Evolutionary conservation across 2,888 invertebrate genomes (phyloP).

Genomic region (Caprella mutica): DNA sequence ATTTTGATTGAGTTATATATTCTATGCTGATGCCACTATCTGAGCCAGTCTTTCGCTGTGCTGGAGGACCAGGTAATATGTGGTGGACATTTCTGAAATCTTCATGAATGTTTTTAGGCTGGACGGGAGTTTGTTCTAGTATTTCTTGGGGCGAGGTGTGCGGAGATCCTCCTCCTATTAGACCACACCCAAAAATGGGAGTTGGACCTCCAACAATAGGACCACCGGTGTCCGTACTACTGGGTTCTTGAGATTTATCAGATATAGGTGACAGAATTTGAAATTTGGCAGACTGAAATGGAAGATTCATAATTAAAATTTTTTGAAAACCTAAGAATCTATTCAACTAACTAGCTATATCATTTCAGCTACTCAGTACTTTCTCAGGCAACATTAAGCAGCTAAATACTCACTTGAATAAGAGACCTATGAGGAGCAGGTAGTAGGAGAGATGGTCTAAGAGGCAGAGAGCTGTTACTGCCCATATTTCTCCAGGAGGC

Average conservation of each 20-base stretch:
- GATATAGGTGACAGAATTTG: slow-evolving; percentile 80
- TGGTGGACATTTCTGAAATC: slow-evolving; percentile 27
- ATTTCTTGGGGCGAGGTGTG: slow-evolving; percentile 53
- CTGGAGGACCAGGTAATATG: slow-evolving; percentile 36
- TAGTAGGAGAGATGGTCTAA: slow-evolving; percentile 27
- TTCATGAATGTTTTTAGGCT: slow-evolving; percentile 19
- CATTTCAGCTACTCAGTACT: neutral
- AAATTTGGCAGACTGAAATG: slow-evolving; percentile 53
- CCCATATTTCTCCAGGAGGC: slow-evolving; percentile 26
- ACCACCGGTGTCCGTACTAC: slow-evolving; percentile 62
- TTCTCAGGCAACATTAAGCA: neutral
- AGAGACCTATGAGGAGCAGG: slow-evolving; percentile 31
- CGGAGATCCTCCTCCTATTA: slow-evolving; percentile 53
- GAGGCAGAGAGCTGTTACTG: slow-evolving; percentile 27
- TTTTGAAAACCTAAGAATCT: too few relatives aligned
- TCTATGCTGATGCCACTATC: slow-evolving; percentile 73
- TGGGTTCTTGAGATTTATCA: slow-evolving; percentile 77
- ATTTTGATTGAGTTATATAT: slow-evolving; percentile 30
- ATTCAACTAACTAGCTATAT: too few relatives aligned
- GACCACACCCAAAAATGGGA: too few relatives aligned
- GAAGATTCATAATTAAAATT: too few relatives aligned
- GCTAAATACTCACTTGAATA: slow-evolving; percentile 15
- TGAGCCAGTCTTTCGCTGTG: too few relatives aligned
- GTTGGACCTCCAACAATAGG: slow-evolving; percentile 52
- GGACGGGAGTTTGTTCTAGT: slow-evolving; percentile 35